Evolutionary conservation across 2,113 vertebrate species (phyloP).

Genomic region (Peromyscus californicus): DNA sequence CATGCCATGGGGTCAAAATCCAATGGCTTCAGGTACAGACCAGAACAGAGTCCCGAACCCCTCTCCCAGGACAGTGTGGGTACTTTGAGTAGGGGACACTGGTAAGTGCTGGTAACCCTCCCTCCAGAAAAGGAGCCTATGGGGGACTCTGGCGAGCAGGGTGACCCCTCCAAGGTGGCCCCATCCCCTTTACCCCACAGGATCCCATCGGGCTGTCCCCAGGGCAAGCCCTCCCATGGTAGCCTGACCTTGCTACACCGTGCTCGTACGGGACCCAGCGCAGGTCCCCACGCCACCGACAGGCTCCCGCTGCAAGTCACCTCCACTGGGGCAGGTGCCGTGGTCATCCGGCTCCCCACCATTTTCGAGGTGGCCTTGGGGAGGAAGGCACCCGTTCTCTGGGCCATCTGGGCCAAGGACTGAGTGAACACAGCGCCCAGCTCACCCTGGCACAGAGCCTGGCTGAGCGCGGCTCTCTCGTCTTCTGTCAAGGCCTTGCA

Average conservation of each 20-base stretch:
- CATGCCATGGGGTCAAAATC: background rate
- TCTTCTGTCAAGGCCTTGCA: slow-evolving; percentile 40
- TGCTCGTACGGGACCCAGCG: background rate
- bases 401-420: background rate
- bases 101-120: background rate
- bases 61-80: background rate
- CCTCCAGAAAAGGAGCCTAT: accelerated
- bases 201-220: background rate
- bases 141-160: background rate
- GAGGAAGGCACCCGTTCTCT: background rate
- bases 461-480: slow-evolving; percentile 39
- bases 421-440: slow-evolving; percentile 65
- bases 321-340: background rate
- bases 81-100: accelerated
- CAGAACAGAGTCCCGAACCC: too few relatives aligned
- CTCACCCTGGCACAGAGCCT: slow-evolving; percentile 74
- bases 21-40: background rate
- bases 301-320: background rate
- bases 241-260: slow-evolving; percentile 73
- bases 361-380: slow-evolving; percentile 19
- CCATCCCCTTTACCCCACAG: slow-evolving; percentile 35
- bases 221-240: background rate
- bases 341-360: background rate
- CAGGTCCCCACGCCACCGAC: background rate
- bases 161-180: background rate